Base-by-base conservation (phyloP, 2,888 invertebrate genomes). In the Andrena camellia region DNA sequence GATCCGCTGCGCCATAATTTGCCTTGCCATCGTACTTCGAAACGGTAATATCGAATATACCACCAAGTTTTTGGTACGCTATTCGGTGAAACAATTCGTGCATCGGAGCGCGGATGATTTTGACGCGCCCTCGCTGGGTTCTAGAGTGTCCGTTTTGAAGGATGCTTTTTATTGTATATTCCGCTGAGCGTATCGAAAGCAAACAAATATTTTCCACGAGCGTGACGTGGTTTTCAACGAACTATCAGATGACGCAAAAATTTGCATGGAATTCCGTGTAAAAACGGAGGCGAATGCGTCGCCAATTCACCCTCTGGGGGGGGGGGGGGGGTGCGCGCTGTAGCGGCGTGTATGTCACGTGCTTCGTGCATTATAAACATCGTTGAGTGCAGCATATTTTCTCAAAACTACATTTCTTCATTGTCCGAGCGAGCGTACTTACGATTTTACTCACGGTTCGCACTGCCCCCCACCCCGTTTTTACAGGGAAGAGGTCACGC, bases 371-470 rank as follows among this genome's bases (percentile, higher is more conserved):
- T 35, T 35, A 63, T 63, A 20, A 63, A 63, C 63, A 23, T 3
- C 33, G 17, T n/a, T 29, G 10, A n/a, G 10, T 62, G 33, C 62
- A 50, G 48, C n/a, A 31, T 33, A 31, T 33, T 62, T 62, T 62
- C 20, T 10, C 33, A 62, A 10, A 26, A 67, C 20, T 20, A 5
- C 5, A 6, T 33, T 67, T 20, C 31, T 31, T 57, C 31, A 31
- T 33, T 23, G 20, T 13, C n/a, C 26, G 23, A 20, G 48, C 10
- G 17, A 29, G 62, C 20, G 8, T 42, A 42, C 23, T 63, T 62
- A 7, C 26, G 68, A 67, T 67, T 75, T 78, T 69, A n/a, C 2
- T 29, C 60, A 13, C 33, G 54, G 48, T 62, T 68, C 52, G 60
- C 63, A 42, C n/a, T n/a, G n/a, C 42, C 48, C 23, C 23, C 42